Percentiles rank a stretch among this genome's conserved stretches.
phyloP scores from a whole-genome alignment of 2,113 vertebrate species.

The Pipra filicauda region DNA sequence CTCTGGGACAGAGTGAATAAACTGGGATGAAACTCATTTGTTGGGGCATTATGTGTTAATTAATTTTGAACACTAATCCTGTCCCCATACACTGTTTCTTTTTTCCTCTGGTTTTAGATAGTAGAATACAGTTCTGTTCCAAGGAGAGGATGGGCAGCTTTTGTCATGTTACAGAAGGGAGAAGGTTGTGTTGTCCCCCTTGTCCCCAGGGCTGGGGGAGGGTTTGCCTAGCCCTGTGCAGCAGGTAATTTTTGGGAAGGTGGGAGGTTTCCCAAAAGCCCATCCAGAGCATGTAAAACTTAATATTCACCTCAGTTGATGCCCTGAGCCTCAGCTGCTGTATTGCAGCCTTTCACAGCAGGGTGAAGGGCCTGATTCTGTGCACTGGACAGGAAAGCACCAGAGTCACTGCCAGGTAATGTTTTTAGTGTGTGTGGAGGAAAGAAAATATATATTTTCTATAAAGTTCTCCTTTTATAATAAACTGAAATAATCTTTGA shows the following conservation, averaged over 20 bases:
- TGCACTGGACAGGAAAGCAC: neutral
- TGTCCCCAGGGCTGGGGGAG: neutral
- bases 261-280: neutral
- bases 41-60: constrained; percentile 45
- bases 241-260: neutral
- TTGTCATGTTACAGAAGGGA: neutral
- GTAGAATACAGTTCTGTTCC: neutral
- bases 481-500: neutral
- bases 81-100: neutral
- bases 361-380: rapidly evolving
- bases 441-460: rapidly evolving
- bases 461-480: neutral
- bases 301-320: rapidly evolving
- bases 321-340: neutral
- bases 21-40: constrained; percentile 26
- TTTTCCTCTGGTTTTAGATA: neutral
- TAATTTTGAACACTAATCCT: constrained; percentile 51
- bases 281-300: neutral
- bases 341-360: neutral
- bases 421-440: rapidly evolving
- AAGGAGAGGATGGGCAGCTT: neutral
- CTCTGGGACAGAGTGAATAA: constrained; percentile 9
- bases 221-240: neutral
- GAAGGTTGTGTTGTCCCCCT: neutral
- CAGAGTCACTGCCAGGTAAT: no score